These are phyloP conservation scores for Regulus satrapa DNA, from an alignment of 2,113 vertebrate species.

Conservation along the genomic window DNA sequence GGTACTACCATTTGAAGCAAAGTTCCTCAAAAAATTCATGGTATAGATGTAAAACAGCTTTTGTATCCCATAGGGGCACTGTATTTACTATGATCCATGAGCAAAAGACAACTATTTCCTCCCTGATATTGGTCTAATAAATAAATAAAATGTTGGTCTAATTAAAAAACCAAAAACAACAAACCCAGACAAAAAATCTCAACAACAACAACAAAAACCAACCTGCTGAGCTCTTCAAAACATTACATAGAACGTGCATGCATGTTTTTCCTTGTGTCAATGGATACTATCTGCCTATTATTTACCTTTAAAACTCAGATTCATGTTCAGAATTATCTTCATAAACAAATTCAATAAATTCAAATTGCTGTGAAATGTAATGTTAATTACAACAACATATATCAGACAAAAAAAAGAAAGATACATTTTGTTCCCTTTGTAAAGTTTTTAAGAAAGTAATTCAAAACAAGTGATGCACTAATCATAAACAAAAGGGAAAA, in stretches of 20 bases:
- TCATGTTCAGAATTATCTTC: neutral
- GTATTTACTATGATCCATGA: neutral
- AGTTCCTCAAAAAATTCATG: neutral
- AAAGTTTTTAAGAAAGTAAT: neutral
- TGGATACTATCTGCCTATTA: neutral
- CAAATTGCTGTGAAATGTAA: neutral
- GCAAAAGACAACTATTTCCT: neutral
- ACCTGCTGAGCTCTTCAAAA: neutral
- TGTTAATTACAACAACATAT: neutral
- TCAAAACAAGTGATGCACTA: neutral
- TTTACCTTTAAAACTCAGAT: neutral
- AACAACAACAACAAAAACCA: too few relatives aligned
- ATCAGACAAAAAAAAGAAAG: neutral
- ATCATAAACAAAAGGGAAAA: neutral
- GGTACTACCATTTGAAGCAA: neutral
- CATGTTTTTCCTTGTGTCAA: neutral
- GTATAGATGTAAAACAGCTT: neutral
- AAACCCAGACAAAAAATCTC: too few relatives aligned
- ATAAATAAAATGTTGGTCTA: too few relatives aligned
- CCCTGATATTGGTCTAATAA: neutral
- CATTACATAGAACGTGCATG: neutral
- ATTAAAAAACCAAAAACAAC: too few relatives aligned
- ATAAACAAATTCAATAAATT: neutral
- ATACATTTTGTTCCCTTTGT: neutral
- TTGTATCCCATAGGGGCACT: neutral